Evolutionary conservation across 2,113 vertebrate species (phyloP).

Genomic region (Eptesicus fuscus): DNA sequence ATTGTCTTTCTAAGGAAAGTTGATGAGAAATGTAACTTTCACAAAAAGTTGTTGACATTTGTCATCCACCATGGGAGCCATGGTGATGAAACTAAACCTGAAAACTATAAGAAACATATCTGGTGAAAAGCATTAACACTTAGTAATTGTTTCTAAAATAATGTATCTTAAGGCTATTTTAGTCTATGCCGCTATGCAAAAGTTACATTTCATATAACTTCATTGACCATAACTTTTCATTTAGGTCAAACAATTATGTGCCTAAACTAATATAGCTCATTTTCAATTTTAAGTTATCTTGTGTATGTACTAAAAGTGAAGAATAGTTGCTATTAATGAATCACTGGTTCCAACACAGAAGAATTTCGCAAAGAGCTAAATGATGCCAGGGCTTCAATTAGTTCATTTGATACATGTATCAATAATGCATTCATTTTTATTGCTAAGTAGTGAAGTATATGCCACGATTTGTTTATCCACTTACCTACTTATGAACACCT

Average conservation of each 20-base stretch:
- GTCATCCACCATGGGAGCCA: neutral
- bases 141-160: neutral
- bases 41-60: neutral
- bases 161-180: neutral
- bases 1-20: neutral
- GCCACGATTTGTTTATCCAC: neutral
- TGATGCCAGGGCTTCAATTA: neutral
- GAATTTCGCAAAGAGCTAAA: neutral
- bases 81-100: neutral
- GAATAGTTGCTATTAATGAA: neutral
- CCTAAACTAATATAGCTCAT: neutral
- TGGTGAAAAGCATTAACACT: neutral
- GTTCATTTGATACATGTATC: neutral
- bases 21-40: neutral
- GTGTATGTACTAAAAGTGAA: neutral
- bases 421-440: neutral
- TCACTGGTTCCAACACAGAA: neutral
- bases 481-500: neutral
- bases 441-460: neutral
- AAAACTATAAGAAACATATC: neutral
- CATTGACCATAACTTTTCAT: neutral
- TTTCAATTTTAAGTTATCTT: neutral
- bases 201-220: neutral
- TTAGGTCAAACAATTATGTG: neutral
- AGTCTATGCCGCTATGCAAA: neutral